Conservation (phyloP, 1,140 invertebrate genomes). For the Vanessa tameamea region DNA sequence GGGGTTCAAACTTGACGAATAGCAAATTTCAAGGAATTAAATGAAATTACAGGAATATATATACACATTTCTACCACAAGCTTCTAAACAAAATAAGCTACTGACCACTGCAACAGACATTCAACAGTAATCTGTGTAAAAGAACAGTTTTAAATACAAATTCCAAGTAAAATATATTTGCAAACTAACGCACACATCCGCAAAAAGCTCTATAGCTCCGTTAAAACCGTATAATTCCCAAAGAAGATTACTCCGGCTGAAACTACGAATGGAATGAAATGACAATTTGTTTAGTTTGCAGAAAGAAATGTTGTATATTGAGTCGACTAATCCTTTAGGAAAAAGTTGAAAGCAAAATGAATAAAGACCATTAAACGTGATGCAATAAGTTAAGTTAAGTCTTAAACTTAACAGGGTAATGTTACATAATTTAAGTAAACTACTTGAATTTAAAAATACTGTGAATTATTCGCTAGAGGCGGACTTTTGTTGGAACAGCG, state of each 20-base stretch:
- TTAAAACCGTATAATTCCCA: slow-evolving; percentile 31
- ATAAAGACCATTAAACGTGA: slow-evolving; percentile 9
- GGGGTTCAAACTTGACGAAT: too few relatives aligned
- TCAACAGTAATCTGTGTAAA: background rate
- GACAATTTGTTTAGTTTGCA: slow-evolving; percentile 22
- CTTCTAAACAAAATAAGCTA: background rate
- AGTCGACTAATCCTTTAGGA: background rate
- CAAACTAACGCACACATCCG: background rate
- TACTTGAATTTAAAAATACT: slow-evolving; percentile 7
- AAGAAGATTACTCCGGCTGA: slow-evolving; percentile 26
- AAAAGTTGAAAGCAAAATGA: slow-evolving; percentile 2
- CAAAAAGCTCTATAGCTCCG: slow-evolving; percentile 11
- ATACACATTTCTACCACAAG: background rate
- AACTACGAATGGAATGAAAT: slow-evolving; percentile 14
- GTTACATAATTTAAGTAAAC: slow-evolving; percentile 27
- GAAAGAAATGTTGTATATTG: slow-evolving; percentile 9
- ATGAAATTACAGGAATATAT: too few relatives aligned
- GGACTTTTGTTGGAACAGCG: background rate
- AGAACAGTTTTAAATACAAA: slow-evolving; percentile 6
- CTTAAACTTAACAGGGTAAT: slow-evolving; percentile 5
- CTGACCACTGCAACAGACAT: background rate
- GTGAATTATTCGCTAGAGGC: background rate
- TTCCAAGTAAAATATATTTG: background rate
- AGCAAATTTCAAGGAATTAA: too few relatives aligned
- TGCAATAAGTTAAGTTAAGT: slow-evolving; percentile 18